phyloP scores from a whole-genome alignment of 2,797 vertebrate genomes.

The Acanthurus tractus region DNA sequence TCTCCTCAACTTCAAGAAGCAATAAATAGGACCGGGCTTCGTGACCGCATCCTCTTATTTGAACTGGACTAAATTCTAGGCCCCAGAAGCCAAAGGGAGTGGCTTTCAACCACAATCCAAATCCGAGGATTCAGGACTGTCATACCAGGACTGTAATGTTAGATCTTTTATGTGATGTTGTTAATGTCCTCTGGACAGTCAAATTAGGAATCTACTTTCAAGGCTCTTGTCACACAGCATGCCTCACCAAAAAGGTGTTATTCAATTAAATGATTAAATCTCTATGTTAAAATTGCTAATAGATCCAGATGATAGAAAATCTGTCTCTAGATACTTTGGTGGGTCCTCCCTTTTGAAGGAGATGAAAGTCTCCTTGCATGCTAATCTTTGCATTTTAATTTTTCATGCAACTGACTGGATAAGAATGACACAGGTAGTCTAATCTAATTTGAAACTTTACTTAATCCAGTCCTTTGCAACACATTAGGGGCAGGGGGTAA shows the following conservation, averaged over 20 bases:
- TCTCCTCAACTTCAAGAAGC: slow-evolving; percentile 51
- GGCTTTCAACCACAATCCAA: slow-evolving; percentile 72
- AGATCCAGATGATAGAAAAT: slow-evolving; percentile 46
- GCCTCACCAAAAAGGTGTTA: slow-evolving; percentile 69
- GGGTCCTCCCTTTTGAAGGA: slow-evolving; percentile 60
- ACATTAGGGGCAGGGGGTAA: background rate
- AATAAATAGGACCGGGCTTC: slow-evolving; percentile 74
- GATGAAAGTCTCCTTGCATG: slow-evolving; percentile 60
- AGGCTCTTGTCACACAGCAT: slow-evolving; percentile 74
- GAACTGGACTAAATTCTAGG: slow-evolving; percentile 56
- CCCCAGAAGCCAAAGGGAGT: slow-evolving; percentile 63
- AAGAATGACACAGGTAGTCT: slow-evolving; percentile 24
- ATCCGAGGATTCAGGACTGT: slow-evolving; percentile 32
- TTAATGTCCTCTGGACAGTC: slow-evolving; percentile 71
- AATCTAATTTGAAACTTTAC: slow-evolving; percentile 14
- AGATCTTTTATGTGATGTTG: slow-evolving; percentile 54
- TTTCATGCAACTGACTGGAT: slow-evolving; percentile 40
- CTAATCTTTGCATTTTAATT: slow-evolving; percentile 43
- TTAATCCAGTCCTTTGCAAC: slow-evolving; percentile 37
- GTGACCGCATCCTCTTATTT: slow-evolving; percentile 46
- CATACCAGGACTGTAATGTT: slow-evolving; percentile 52
- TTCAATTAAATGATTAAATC: slow-evolving; percentile 67
- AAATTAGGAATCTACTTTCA: slow-evolving; percentile 52
- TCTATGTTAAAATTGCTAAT: slow-evolving; percentile 56
- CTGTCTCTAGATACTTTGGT: slow-evolving; percentile 58